Percentiles rank a stretch among this genome's conserved stretches.
phyloP scores from a whole-genome alignment of 1,140 invertebrate species.

The Pseudomyrmex dendroicus region DNA sequence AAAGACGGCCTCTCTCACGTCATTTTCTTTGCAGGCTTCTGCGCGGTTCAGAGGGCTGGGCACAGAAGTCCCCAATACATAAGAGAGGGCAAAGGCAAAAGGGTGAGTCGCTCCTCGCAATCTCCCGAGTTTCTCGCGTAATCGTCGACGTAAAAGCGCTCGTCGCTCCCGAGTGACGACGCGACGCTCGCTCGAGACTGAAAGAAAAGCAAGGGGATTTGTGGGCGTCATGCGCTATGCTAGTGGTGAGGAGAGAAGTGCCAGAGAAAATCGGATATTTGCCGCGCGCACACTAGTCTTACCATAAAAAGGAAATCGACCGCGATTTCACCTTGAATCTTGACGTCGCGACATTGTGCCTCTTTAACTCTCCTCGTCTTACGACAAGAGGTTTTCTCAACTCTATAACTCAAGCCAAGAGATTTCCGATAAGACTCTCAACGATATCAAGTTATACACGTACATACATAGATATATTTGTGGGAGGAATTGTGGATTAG shows the following conservation, averaged over 20 bases:
- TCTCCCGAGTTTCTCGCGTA: conserved; percentile 56
- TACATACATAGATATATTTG: not conserved
- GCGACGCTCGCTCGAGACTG: conserved; percentile 6
- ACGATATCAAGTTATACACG: not conserved
- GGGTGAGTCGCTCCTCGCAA: conserved; percentile 86
- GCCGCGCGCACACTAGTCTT: not conserved
- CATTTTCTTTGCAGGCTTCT: conserved; percentile 88
- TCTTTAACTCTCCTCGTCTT: not conserved
- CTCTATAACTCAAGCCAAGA: not conserved
- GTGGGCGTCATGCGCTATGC: not conserved
- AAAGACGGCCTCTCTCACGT: conserved; percentile 70
- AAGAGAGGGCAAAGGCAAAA: conserved; percentile 89
- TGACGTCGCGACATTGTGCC: not conserved
- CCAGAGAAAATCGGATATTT: conserved; percentile 38
- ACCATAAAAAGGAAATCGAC: not conserved
- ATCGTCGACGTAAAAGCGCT: conserved; percentile 24
- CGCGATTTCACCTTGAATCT: not conserved
- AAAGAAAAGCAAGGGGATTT: conserved; percentile 24
- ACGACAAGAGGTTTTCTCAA: not conserved
- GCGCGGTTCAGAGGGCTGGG: conserved; percentile 91
- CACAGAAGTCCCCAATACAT: conserved; percentile 89
- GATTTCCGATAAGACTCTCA: not conserved
- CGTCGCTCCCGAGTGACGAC: not conserved
- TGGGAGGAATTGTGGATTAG: not conserved
- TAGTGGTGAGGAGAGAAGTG: not conserved